Evolutionary conservation across 1,140 invertebrate species (phyloP).

Genomic region (Lepidurus couesii): DNA sequence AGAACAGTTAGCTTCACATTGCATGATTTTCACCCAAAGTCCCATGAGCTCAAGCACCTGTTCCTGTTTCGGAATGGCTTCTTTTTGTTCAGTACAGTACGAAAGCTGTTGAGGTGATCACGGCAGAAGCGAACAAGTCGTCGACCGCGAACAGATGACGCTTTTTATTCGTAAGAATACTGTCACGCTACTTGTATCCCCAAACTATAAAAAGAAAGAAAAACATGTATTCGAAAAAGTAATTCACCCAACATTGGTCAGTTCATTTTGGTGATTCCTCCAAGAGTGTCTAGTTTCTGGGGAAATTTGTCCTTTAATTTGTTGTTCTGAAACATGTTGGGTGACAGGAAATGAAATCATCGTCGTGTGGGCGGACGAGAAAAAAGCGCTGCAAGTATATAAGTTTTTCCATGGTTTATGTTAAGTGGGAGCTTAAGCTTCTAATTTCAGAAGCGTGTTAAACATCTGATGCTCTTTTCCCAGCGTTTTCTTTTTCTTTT

Average conservation of each 20-base stretch:
- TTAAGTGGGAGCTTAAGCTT: neutral
- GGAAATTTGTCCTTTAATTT: no score
- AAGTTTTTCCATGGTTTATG: neutral
- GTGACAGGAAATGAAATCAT: conserved; percentile 3
- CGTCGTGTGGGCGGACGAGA: neutral
- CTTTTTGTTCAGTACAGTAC: neutral
- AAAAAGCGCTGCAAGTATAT: conserved; percentile 8
- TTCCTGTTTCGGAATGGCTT: neutral
- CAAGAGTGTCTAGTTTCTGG: no score
- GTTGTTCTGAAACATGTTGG: neutral
- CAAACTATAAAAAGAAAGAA: neutral
- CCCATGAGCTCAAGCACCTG: neutral
- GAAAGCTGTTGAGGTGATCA: neutral
- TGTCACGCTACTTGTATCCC: neutral
- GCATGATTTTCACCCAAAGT: neutral
- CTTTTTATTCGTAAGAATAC: neutral
- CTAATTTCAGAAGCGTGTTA: no score
- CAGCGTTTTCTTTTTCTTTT: no score
- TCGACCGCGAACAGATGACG: conserved; percentile 6
- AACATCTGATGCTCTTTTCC: no score
- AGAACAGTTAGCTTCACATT: neutral
- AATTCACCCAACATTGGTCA: neutral
- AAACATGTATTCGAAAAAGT: neutral
- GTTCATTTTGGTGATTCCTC: neutral
- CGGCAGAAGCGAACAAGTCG: neutral